Evolutionary conservation across 2,888 invertebrate species (phyloP), one percentile per base, ranked within the genome.

Genomic region (Phragmatobia fuliginosa): DNA sequence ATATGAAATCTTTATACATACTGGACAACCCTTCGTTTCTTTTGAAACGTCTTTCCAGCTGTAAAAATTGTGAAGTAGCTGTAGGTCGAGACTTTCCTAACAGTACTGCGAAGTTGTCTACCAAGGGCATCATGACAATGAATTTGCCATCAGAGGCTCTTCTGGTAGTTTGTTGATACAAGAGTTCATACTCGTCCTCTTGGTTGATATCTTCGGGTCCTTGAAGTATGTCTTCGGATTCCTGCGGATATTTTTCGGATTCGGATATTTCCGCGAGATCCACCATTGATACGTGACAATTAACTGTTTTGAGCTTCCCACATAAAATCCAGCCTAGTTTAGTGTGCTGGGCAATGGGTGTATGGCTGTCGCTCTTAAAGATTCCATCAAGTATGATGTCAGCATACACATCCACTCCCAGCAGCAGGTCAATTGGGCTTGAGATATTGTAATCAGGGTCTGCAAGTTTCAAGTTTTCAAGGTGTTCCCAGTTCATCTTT

Each of bases 331-430:
- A 74, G 7, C 69, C 69, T 6, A 74, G 31, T 31, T 59, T 69
- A 25, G 71, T 72, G 25, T 74, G 69, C 41, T 74, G 74, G 10
- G 71, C 71, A n/a, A 68, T 59, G 11, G 73, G 73, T n/a, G 68
- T 4, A 11, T 65, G 62, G 3, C 10, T 31, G 25, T 41, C 10
- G n/a, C 28, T 32, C 21, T 59, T 66, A 41, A 63, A 25, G 18
- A 14, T n/a, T n/a, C n/a, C n/a, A n/a, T n/a, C n/a, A n/a, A 71
- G 21, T n/a, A 66, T 60, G 18, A 67, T 68, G 41, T 66, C 58
- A 14, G 66, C 38, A 56, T 62, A 70, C 7, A 67, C 41, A 25
- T 71, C 70, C 1, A 66, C 70, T 58, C 70, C 67, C 16, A 71
- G n/a, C 5, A 67, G 38, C 0, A 70, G 18, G 25, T 70, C 67